These are phyloP conservation scores for Neotoma lepida DNA, from an alignment of 2,113 vertebrate species.

Conservation along the genomic window DNA sequence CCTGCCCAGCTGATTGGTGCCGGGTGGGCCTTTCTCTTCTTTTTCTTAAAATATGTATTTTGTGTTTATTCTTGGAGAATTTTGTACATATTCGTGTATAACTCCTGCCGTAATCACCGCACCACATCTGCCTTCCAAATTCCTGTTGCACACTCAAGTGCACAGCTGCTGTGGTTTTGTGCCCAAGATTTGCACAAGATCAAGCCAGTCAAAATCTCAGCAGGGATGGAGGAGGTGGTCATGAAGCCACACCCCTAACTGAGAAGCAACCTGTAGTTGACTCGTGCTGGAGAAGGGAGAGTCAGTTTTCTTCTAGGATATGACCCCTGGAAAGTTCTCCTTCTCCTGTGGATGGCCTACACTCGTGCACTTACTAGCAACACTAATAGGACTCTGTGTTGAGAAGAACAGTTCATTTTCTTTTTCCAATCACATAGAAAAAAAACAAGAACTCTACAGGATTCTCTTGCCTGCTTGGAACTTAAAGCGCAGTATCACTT, in stretches of 20 bases:
- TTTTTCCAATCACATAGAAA: not conserved
- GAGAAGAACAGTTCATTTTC: not conserved
- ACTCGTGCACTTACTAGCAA: not conserved
- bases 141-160: no score
- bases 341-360: not conserved
- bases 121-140: not conserved
- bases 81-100: not conserved
- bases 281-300: not conserved
- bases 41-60: not conserved
- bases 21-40: not conserved
- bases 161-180: no score
- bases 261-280: not conserved
- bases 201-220: not conserved
- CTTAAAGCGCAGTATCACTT: conserved; percentile 52
- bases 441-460: not conserved
- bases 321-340: not conserved
- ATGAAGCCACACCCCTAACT: not conserved
- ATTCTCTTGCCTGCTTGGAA: not conserved
- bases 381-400: not conserved
- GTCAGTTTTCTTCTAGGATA: not conserved
- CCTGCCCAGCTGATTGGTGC: not conserved
- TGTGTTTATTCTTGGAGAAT: not conserved
- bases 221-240: not conserved
- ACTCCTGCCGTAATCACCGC: not conserved
- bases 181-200: not conserved